Base-by-base conservation (phyloP, 2,113 vertebrate species). In the Tachysurus vachellii region DNA sequence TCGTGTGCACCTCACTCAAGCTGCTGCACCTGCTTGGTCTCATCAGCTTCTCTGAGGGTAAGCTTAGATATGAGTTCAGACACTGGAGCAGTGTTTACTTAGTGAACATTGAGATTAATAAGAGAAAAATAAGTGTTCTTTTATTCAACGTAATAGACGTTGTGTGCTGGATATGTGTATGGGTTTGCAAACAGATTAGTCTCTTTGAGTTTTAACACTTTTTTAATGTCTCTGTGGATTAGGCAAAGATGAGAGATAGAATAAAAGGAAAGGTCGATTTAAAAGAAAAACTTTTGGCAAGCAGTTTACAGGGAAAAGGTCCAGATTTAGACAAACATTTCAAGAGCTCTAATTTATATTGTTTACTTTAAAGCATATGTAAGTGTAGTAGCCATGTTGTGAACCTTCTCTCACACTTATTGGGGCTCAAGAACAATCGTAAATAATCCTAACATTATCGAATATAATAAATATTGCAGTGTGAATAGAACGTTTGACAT, bases 11-110 rank as follows among this genome's bases (percentile, higher is more conserved):
- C 3, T 99, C 98, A 76, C 96, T 99, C 93, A 99, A 99, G 94
- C 96, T 99, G 92, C 97, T 99, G 88, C 98, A 99, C 95, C 93
- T 99, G 92, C 96, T 99, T 92, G 98, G 98, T 93, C 95, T 99
- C 93, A 99, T 99, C 95, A 97, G 96, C 96, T 99, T 99, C 96
- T 97, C 98, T 7, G 97, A 99, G 97, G 98, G 98, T 99, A 99
- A 99, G 95, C 93, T 4, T 82, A 62, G 2, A 16, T 54, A 0
- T n/a, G 17, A 26, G 42, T 26, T 31, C 17, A 2, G 36, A 73
- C 8, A 16, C 7, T n/a, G 31, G n/a, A 36, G 8, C 54, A 19
- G 28, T 11, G 54, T 36, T 57, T 31, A 36, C 4, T 36, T 57
- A 59, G 54, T 36, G 28, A 12, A 36, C 12, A 0, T 0, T 3